Conservation (phyloP, 2,113 vertebrate genomes). For the Notechis scutatus region DNA sequence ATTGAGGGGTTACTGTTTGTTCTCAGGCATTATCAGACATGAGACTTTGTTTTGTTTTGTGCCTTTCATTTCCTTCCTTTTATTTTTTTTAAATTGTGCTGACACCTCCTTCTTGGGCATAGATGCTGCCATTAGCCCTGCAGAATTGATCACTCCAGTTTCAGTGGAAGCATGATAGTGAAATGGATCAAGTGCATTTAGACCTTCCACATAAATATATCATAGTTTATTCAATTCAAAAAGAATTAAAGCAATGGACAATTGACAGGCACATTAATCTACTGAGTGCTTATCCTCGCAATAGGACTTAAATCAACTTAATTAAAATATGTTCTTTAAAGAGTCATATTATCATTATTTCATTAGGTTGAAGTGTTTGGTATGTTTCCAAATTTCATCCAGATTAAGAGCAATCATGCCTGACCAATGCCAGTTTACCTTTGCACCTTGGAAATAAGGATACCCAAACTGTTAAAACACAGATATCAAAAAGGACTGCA, state of each 20-base stretch:
- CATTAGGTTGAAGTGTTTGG: rapidly evolving
- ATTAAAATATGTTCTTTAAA: neutral
- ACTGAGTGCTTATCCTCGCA: neutral
- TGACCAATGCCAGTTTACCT: neutral
- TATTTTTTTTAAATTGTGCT: neutral
- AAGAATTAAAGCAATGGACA: conserved; percentile 2
- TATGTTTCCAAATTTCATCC: neutral
- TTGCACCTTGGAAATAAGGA: neutral
- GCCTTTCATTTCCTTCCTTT: neutral
- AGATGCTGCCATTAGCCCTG: neutral
- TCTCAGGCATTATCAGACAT: neutral
- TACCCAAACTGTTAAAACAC: neutral
- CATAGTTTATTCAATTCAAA: conserved; percentile 10
- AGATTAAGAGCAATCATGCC: neutral
- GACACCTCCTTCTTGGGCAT: neutral
- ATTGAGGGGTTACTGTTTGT: neutral
- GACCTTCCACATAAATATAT: neutral
- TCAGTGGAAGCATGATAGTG: neutral
- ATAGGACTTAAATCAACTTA: neutral
- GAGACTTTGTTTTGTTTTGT: neutral
- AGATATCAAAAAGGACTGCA: neutral
- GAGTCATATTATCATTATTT: neutral
- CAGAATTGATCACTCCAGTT: neutral
- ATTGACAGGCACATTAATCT: neutral
- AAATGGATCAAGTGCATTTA: neutral